Evolutionary conservation across 1,140 invertebrate species (phyloP).

Genomic region (Brachionus plicatilis): DNA sequence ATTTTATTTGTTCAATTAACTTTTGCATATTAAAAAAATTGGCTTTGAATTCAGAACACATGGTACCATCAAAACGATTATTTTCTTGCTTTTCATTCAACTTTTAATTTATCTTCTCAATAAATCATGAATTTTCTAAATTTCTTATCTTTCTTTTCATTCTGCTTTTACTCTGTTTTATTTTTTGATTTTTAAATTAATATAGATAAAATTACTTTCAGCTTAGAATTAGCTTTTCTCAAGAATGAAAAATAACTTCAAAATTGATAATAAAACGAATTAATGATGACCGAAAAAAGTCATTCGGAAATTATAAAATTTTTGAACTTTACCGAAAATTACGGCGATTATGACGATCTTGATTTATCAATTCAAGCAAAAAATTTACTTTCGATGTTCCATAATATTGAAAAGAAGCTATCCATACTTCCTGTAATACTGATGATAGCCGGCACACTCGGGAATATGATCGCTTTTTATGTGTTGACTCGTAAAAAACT

Average conservation of each 20-base stretch:
- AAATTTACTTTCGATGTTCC: neutral
- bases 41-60: neutral
- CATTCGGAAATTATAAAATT: neutral
- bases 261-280: neutral
- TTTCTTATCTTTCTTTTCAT: neutral
- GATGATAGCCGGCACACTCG: slow-evolving; percentile 24
- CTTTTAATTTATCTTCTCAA: neutral
- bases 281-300: neutral
- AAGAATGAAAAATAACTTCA: neutral
- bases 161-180: neutral
- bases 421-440: slow-evolving; percentile 29
- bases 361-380: neutral
- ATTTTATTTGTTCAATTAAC: neutral
- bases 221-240: neutral
- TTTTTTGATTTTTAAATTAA: neutral
- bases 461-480: slow-evolving; percentile 29
- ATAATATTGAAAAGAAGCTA: slow-evolving; percentile 23
- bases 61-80: slow-evolving; percentile 16
- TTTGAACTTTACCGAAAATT: neutral
- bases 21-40: neutral
- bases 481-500: slow-evolving; percentile 14
- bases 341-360: neutral
- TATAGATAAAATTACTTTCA: neutral
- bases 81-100: neutral
- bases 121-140: neutral